Evolutionary conservation across 2,888 invertebrate genomes (phyloP), one percentile per base, ranked within the genome.

Genomic region (Lithodes maja): DNA sequence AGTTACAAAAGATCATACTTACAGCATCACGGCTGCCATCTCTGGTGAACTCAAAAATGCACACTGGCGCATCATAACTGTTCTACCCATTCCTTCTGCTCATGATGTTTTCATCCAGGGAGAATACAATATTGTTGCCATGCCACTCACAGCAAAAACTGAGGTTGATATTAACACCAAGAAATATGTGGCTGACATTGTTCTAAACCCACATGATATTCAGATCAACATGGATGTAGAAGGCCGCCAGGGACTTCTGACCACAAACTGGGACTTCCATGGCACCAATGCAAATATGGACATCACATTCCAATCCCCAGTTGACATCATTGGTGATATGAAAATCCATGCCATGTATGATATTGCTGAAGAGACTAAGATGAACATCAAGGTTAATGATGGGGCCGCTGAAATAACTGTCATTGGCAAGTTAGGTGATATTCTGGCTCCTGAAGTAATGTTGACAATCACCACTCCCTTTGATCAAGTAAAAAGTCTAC

Each of bases 381-480:
- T 86, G 3, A 75, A 86, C 3, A 85, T 86, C n/a, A 86, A 83
- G 55, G 17, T 77, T 54, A 78, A 52, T 9, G 85, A 81, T 12
- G 89, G 89, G 7, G 69, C 71, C 3, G 55, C 81, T 49, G 69
- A 89, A 71, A 9, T 89, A 52, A 82, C 68, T 7, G 17, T 86
- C 3, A 78, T 75, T 17, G 86, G 83, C 7, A 85, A 83, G 15
- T 49, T 86, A 5, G 53, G n/a, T 55, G 33, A 89, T 33, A 49
- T 68, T 3, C 55, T 89, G 9, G 50, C 83, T 17, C 89, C 89
- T 33, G 83, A 89, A 71, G 75, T 91, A 15, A 86, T 53, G 49
- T 50, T 91, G 15, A 71, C 84, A 5, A 81, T 91, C 50, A 78
- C 75, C 17, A 90, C 91, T 74, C 91, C 91, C n/a, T 90, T 91